Base-by-base conservation (phyloP, 1,140 invertebrate genomes). In the Atta colombica region DNA sequence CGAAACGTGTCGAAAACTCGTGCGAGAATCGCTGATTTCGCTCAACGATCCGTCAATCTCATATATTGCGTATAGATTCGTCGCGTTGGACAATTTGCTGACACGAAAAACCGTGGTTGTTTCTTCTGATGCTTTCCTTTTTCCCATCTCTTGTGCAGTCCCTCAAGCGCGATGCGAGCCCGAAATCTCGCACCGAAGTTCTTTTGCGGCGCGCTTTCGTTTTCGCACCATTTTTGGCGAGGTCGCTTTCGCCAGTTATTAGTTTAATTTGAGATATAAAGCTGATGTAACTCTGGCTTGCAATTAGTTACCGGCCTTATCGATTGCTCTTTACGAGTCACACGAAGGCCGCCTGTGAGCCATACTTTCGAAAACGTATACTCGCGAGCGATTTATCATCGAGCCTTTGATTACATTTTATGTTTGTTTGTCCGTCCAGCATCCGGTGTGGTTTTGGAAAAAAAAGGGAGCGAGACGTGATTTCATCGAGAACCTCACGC, bases 211-310 rank as follows among this genome's bases (percentile, higher is more conserved):
- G 35, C 82, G 87, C 86, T 91, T 91, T 93, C 93, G 86, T 93
- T 93, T 92, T 92, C 92, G 75, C 91, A 87, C 93, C 93, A 93
- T 94, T 93, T 94, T 92, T 90, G 93, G 93, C 92, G 90, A 92
- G 90, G 88, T 88, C 89, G 91, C 93, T 94, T 94, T 94, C 93
- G 90, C 93, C 88, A 87, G 89, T 93, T 92, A 93, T 93, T 94
- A 92, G 92, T 92, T 88, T 93, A 92, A 94, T 92, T 91, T 90
- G 92, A 85, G 88, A 90, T 91, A 91, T 90, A 90, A 90, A 88
- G 89, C 86, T 91, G 90, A 91, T 91, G 89, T 85, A 91, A 92
- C 82, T 69, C 63, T 45, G 53, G 86, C 74, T 75, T 75, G 89
- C 90, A 91, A 92, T 92, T 92, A 91, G 88, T 90, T 86, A 90